Base-by-base conservation (phyloP, 2,888 invertebrate species). In the Heliconius charithonia region DNA sequence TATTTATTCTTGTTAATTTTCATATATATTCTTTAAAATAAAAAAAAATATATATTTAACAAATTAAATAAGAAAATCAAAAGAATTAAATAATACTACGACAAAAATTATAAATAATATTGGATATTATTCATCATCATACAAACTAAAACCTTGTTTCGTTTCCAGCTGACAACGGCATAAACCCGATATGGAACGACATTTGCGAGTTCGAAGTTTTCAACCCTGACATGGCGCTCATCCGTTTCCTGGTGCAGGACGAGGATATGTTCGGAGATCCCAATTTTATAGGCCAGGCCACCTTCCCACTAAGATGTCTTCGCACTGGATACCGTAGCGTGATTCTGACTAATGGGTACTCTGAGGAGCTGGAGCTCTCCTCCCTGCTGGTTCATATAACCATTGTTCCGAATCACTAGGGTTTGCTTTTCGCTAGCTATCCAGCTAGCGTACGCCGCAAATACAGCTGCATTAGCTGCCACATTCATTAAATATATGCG, bases 251-350 rank as follows among this genome's bases (percentile, higher is more conserved):
- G 65, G 98, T 99, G 0, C 97, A 98, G 91, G 99, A 99, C 91
- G 99, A 99, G 90, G 99, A 99, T 89, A 98, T 99, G 95, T 99
- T 99, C 92, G 99, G 99, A 0, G 99, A 99, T 87, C 97, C 97
- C 19, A 99, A 99, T 94, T 99, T 99, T 90, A 97, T 99, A 81
- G 99, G 99, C 0, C 99, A 99, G 93, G 98, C 98, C 65, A 98
- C 98, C 19, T 99, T 97, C 93, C 98, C 99, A 0, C 96, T 99
- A 84, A 96, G 96, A 78, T 97, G 98, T 86, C 92, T 98, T 51
- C 96, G 97, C 77, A 96, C 96, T 80, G 99, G 99, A 0, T 99
- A 97, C 91, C 96, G 99, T 78, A 99, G 99, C 90, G 97, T 99
- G 25, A 97, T 97, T 16, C 95, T 99, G 79, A 97, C 97, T 83